Conservation (phyloP, 2,113 vertebrate genomes). For the Rhynchopsitta pachyrhyncha region DNA sequence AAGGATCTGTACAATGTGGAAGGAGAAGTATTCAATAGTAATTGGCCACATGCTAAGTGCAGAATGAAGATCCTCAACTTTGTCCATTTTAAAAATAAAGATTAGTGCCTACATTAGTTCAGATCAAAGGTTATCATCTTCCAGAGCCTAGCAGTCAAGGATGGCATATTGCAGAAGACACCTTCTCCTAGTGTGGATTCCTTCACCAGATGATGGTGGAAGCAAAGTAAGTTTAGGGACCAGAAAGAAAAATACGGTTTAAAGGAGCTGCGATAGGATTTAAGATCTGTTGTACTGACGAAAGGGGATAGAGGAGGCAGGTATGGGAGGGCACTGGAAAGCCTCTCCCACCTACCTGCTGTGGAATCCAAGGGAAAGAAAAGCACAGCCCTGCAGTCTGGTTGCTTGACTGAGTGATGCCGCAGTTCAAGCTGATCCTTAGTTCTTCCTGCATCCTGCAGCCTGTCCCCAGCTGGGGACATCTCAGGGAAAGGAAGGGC, state of each 20-base stretch:
- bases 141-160: slow-evolving; percentile 3
- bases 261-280: background rate
- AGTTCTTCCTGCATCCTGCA: background rate
- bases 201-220: background rate
- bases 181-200: background rate
- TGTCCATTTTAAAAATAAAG: background rate
- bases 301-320: background rate
- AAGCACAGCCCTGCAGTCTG: background rate
- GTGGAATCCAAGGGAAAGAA: background rate
- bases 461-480: background rate
- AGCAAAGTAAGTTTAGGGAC: background rate
- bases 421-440: background rate
- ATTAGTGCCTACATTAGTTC: background rate
- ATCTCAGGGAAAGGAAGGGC: background rate
- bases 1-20: slow-evolving; percentile 3
- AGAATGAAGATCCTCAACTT: slow-evolving; percentile 54
- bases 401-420: background rate
- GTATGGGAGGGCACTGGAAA: background rate
- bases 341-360: background rate
- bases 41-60: slow-evolving; percentile 35
- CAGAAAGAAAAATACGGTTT: background rate
- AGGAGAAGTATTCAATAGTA: slow-evolving; percentile 24
- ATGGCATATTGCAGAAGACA: background rate
- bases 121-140: background rate
- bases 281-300: background rate